Percentiles rank a stretch among this genome's conserved stretches.
Conservation (phyloP, 2,113 vertebrate species). For the Reinhardtius hippoglossoides region DNA sequence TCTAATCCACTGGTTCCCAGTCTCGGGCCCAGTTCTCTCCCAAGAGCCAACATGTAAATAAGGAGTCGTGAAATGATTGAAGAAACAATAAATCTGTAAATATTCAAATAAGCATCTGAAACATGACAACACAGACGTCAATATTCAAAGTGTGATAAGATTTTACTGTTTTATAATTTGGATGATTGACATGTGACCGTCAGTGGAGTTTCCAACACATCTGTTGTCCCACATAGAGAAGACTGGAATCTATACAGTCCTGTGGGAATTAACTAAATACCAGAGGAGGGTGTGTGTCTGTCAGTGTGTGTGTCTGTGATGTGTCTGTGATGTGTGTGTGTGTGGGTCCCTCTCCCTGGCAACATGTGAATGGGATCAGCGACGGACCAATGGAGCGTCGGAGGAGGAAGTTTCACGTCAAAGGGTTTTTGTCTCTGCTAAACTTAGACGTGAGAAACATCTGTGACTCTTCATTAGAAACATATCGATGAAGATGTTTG, state of each 20-base stretch:
- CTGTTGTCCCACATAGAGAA: conserved; percentile 23
- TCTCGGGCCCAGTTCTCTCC: too few relatives aligned
- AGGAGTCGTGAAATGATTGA: too few relatives aligned
- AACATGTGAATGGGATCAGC: conserved; percentile 65
- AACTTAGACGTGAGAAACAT: conserved; percentile 61
- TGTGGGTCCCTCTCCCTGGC: conserved; percentile 61
- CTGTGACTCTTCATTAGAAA: neutral
- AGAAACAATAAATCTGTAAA: too few relatives aligned
- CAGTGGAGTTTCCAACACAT: conserved; percentile 22
- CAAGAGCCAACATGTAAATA: too few relatives aligned
- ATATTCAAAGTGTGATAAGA: too few relatives aligned
- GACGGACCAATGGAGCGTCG: conserved; percentile 47
- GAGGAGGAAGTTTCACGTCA: conserved; percentile 44
- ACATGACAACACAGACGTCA: too few relatives aligned
- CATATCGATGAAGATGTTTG: too few relatives aligned
- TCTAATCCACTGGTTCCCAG: too few relatives aligned
- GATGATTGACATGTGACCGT: neutral
- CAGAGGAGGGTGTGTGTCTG: conserved; percentile 58
- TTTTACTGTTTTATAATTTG: neutral
- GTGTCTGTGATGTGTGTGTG: too few relatives aligned
- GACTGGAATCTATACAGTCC: conserved; percentile 40
- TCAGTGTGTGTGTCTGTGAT: conserved; percentile 12
- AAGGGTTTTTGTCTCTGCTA: conserved; percentile 54
- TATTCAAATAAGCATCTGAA: too few relatives aligned
- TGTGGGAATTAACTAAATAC: conserved; percentile 50